A percentile compares a stretch with the other conserved stretches of the same genome.
Conservation (phyloP, 2,113 vertebrate species). For the Laticauda laticaudata region DNA sequence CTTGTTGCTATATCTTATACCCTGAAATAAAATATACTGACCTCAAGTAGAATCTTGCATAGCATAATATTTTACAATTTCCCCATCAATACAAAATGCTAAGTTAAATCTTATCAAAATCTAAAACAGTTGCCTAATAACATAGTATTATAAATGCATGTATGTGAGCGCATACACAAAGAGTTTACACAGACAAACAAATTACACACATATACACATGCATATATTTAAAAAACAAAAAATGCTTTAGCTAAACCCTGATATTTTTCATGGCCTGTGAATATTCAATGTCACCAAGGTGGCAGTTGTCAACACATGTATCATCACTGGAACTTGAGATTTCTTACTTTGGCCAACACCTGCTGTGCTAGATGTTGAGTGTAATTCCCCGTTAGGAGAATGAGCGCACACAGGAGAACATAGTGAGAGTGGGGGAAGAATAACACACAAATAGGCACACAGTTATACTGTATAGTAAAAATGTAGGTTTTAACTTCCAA, state of each 20-base stretch:
- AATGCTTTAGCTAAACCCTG: background rate
- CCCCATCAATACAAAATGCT: background rate
- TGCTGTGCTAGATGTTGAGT: background rate
- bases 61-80: background rate
- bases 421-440: too few species aligned
- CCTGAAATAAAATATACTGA: background rate
- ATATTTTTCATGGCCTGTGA: background rate
- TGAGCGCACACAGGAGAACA: too few species aligned
- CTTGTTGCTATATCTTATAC: background rate
- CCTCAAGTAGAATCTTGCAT: background rate
- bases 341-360: constrained; percentile 40
- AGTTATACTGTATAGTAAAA: too few species aligned
- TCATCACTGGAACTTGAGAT: constrained; percentile 44
- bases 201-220: background rate
- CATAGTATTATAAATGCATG: background rate
- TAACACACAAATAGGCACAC: too few species aligned
- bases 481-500: too few species aligned
- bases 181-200: background rate
- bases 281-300: background rate
- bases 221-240: background rate
- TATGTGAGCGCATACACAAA: background rate
- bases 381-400: too few species aligned
- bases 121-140: background rate
- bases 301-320: constrained; percentile 25
- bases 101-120: background rate